Evolutionary conservation across 2,888 invertebrate genomes (phyloP).

Genomic region (Catonia carolina): DNA sequence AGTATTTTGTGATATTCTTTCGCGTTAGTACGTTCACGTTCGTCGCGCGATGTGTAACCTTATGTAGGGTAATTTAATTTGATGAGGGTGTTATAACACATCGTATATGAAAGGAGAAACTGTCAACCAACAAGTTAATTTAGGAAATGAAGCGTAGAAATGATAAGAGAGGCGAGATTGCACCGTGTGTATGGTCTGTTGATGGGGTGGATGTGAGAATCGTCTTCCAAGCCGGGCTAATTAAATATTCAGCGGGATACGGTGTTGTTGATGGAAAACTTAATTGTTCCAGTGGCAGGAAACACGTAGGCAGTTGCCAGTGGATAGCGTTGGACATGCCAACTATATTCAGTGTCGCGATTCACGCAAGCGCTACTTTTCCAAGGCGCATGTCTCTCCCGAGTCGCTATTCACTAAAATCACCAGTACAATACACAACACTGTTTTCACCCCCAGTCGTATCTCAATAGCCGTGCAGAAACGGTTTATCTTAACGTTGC

Average conservation of each 20-base stretch:
- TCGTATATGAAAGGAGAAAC: too few species aligned
- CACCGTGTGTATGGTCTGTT: too few species aligned
- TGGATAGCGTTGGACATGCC: constrained; percentile 6
- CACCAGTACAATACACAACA: not conserved
- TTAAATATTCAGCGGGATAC: constrained; percentile 12
- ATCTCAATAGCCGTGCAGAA: not conserved
- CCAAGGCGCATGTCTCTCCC: not conserved
- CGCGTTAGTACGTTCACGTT: too few species aligned
- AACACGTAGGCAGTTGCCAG: not conserved
- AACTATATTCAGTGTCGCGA: too few species aligned
- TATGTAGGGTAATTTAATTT: too few species aligned
- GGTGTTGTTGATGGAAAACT: constrained; percentile 12
- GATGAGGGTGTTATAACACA: too few species aligned
- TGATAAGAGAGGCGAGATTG: too few species aligned
- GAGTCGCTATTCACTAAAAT: not conserved
- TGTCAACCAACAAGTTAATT: too few species aligned
- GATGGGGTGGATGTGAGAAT: not conserved
- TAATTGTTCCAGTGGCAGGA: constrained; percentile 8
- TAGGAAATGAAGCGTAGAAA: too few species aligned
- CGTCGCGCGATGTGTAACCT: too few species aligned
- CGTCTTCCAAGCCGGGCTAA: not conserved
- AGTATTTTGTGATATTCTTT: too few species aligned
- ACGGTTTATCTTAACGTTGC: not conserved
- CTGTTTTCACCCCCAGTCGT: not conserved
- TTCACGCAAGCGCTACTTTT: not conserved